Evolutionary conservation across 1,140 invertebrate species (phyloP).

Genomic region (Brachionus paranguensis): DNA sequence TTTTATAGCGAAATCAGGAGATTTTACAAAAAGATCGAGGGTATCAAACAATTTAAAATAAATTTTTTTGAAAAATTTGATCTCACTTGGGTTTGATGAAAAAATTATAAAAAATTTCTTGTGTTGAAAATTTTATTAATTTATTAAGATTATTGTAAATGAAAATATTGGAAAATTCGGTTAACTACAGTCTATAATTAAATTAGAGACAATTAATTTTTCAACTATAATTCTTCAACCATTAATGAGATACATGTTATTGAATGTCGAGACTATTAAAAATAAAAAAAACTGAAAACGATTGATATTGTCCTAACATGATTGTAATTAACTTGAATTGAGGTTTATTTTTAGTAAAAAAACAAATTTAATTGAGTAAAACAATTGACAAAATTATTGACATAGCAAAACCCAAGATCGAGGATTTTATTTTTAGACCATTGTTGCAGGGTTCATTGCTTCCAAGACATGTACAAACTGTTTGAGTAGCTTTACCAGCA

Average conservation of each 20-base stretch:
- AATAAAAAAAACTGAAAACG: not conserved
- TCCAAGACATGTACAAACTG: conserved; percentile 1
- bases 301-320: not conserved
- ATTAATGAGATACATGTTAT: not conserved
- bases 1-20: too few species aligned
- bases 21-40: too few species aligned
- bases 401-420: not conserved
- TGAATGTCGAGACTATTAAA: not conserved
- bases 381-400: not conserved
- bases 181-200: not conserved
- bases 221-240: not conserved
- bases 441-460: not conserved
- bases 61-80: too few species aligned
- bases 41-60: too few species aligned
- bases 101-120: not conserved
- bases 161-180: not conserved
- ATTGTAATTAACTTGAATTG: not conserved
- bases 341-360: not conserved
- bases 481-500: not conserved
- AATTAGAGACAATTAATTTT: not conserved
- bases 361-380: conserved; percentile 11
- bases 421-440: not conserved
- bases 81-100: too few species aligned
- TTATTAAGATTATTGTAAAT: not conserved
- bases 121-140: not conserved